These are phyloP conservation scores for Sternarchorhynchus goeldii DNA, from an alignment of 2,797 vertebrate species.

Conservation along the genomic window DNA sequence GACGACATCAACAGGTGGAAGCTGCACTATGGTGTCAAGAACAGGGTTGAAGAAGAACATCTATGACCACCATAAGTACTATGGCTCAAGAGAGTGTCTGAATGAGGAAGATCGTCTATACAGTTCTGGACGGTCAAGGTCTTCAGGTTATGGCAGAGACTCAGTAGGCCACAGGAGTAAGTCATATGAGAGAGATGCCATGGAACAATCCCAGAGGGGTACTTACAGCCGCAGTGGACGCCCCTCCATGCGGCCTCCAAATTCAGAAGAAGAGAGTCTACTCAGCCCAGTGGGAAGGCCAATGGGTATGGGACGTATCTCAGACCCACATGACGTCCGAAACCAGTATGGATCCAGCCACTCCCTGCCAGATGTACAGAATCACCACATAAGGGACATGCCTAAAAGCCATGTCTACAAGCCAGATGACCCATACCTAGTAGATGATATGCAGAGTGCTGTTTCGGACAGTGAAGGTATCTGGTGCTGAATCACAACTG, in stretches of 20 bases:
- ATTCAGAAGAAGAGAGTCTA: constrained; percentile 96
- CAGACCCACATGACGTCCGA: constrained; percentile 86
- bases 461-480: constrained; percentile 99
- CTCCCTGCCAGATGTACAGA: constrained; percentile 98
- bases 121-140: constrained; percentile 83
- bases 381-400: constrained; percentile 94
- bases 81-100: constrained; percentile 82
- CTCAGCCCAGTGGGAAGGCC: constrained; percentile 92
- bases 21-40: constrained; percentile 87
- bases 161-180: constrained; percentile 84
- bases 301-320: constrained; percentile 80
- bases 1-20: constrained; percentile 82
- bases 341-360: constrained; percentile 98
- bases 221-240: constrained; percentile 81
- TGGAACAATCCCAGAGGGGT: constrained; percentile 87
- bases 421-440: constrained; percentile 94
- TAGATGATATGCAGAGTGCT: constrained; percentile 98
- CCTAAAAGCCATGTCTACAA: constrained; percentile 95
- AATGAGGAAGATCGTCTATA: constrained; percentile 93
- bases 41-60: constrained; percentile 91
- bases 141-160: constrained; percentile 89
- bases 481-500: constrained; percentile 83
- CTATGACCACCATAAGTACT: constrained; percentile 96
- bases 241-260: constrained; percentile 88
- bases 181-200: constrained; percentile 89